These are phyloP conservation scores for Archilochus colubris DNA, from an alignment of 2,113 vertebrate genomes.

Conservation along the genomic window DNA sequence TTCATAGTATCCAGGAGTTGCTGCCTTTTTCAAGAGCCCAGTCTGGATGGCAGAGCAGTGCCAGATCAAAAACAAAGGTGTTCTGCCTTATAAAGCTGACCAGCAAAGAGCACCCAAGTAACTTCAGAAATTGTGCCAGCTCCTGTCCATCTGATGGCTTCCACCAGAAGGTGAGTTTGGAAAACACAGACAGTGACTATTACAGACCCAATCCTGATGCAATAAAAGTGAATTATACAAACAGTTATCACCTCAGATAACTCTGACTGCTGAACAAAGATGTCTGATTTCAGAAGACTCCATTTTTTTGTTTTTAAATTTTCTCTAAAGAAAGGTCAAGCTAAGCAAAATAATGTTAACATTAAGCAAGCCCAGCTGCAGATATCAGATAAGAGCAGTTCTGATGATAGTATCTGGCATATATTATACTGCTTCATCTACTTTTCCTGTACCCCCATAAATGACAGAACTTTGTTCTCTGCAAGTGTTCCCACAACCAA, in stretches of 20 bases:
- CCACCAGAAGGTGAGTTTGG: background rate
- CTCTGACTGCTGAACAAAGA: background rate
- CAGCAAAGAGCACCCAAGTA: background rate
- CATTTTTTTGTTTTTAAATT: background rate
- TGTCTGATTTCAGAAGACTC: slow-evolving; percentile 12
- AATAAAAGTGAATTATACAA: background rate
- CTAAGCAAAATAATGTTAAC: slow-evolving; percentile 58
- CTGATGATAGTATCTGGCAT: slow-evolving; percentile 42
- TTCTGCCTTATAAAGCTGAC: background rate
- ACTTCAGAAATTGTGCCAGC: background rate
- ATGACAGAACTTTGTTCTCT: slow-evolving; percentile 49
- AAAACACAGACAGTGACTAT: background rate
- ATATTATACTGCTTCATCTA: slow-evolving; percentile 40
- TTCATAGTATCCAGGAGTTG: background rate
- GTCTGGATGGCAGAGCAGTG: background rate
- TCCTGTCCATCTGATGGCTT: background rate
- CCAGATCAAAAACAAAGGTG: background rate
- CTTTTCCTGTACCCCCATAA: slow-evolving; percentile 57
- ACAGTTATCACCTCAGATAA: background rate
- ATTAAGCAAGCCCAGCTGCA: slow-evolving; percentile 66
- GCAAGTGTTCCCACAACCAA: slow-evolving; percentile 61
- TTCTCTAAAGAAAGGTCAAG: slow-evolving; percentile 2
- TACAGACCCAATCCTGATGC: background rate
- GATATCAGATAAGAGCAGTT: slow-evolving; percentile 59
- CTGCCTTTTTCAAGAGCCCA: background rate